These are phyloP conservation scores for Recurvirostra avosetta DNA, from an alignment of 2,113 vertebrate species.

Conservation along the genomic window DNA sequence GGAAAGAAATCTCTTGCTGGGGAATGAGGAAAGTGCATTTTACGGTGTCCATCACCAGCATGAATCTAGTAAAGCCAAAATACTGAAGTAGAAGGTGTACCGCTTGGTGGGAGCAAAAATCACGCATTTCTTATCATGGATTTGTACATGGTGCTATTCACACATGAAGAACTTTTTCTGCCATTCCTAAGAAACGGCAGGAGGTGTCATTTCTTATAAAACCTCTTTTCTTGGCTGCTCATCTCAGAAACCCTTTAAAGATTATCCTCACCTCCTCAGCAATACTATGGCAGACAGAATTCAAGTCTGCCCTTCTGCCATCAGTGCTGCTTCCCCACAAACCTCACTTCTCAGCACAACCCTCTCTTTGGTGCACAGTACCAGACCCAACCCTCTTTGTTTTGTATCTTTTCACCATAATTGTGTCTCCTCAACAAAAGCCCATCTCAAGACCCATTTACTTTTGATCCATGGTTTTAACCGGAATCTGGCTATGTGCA, in stretches of 20 bases:
- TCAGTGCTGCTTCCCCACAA: background rate
- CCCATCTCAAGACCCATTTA: background rate
- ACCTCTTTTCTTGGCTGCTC: background rate
- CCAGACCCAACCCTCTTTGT: background rate
- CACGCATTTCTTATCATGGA: background rate
- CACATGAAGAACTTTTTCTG: background rate
- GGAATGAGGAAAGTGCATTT: background rate
- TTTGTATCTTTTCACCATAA: background rate
- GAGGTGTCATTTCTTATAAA: background rate
- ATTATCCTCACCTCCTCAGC: background rate
- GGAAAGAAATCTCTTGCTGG: background rate
- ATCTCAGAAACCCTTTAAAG: background rate
- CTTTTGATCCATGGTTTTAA: background rate
- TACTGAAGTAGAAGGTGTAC: accelerated
- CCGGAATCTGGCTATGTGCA: background rate
- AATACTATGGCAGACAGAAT: background rate
- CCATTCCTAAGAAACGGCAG: background rate
- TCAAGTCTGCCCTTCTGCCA: background rate
- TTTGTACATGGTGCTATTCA: background rate
- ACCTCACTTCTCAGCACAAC: background rate
- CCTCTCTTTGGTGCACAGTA: background rate
- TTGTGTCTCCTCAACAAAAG: background rate
- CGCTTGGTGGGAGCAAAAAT: background rate
- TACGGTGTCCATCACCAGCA: background rate
- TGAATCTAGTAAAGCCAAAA: background rate